Evolutionary conservation across 1,140 invertebrate species (phyloP).

Genomic region (Hycleus cichorii): DNA sequence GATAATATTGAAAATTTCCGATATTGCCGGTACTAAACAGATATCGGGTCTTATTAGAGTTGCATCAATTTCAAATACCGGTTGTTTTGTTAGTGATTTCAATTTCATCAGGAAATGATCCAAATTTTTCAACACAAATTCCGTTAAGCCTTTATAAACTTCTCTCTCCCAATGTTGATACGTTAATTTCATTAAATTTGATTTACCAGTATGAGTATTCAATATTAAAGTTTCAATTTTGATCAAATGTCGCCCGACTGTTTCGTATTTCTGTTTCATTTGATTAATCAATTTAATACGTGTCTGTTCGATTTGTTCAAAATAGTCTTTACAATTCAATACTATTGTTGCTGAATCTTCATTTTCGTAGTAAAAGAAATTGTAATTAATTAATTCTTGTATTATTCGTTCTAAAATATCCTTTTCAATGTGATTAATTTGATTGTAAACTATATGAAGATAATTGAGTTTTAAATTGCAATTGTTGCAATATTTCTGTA

Average conservation of each 20-base stretch:
- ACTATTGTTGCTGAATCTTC: conserved; percentile 16
- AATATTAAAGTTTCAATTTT: conserved; percentile 74
- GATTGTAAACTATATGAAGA: conserved; percentile 57
- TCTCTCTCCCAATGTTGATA: conserved; percentile 65
- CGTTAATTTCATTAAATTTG: conserved; percentile 56
- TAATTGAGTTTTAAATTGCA: conserved; percentile 49
- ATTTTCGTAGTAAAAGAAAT: conserved; percentile 33
- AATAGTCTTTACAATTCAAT: conserved; percentile 47
- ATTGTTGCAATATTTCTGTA: conserved; percentile 60
- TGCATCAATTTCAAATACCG: conserved; percentile 73
- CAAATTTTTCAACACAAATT: conserved; percentile 62
- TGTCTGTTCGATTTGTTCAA: conserved; percentile 57
- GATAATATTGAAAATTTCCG: conserved; percentile 70
- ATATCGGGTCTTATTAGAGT: conserved; percentile 65
- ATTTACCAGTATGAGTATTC: conserved; percentile 56
- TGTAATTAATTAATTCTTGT: conserved; percentile 23
- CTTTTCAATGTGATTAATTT: conserved; percentile 68
- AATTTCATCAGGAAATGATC: conserved; percentile 60
- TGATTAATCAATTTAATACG: conserved; percentile 56
- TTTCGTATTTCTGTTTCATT: conserved; percentile 62
- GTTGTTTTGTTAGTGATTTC: conserved; percentile 41
- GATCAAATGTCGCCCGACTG: conserved; percentile 65
- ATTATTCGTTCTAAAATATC: conserved; percentile 57
- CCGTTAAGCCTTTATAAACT: conserved; percentile 54
- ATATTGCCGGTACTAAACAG: conserved; percentile 59